phyloP scores from a whole-genome alignment of 2,113 vertebrate species.

The Sebastes fasciatus region DNA sequence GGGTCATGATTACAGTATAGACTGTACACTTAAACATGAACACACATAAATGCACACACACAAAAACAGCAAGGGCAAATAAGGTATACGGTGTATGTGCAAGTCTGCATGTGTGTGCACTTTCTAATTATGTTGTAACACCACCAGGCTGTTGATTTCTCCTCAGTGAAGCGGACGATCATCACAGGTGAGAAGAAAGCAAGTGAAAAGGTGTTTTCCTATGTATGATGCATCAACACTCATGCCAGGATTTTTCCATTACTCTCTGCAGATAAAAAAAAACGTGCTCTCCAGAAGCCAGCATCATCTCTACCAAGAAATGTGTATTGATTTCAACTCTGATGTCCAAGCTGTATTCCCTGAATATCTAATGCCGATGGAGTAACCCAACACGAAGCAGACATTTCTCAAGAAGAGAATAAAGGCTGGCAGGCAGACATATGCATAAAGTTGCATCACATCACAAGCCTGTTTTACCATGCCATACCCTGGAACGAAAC shows the following conservation, averaged over 20 bases:
- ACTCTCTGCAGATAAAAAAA: slow-evolving; percentile 27
- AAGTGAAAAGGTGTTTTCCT: slow-evolving; percentile 45
- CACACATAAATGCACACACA: not conserved
- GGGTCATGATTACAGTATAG: slow-evolving; percentile 56
- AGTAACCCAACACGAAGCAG: slow-evolving; percentile 26
- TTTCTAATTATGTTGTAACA: slow-evolving; percentile 55
- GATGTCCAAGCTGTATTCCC: not conserved
- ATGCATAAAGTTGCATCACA: slow-evolving; percentile 60
- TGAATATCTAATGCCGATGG: slow-evolving; percentile 7
- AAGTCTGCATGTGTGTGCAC: slow-evolving; percentile 11
- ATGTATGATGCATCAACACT: slow-evolving; percentile 48
- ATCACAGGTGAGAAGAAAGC: slow-evolving; percentile 75
- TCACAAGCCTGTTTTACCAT: slow-evolving; percentile 81
- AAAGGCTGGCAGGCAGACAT: slow-evolving; percentile 47
- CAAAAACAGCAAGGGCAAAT: slow-evolving; percentile 7
- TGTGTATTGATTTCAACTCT: slow-evolving; percentile 51
- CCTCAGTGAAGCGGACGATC: slow-evolving; percentile 53
- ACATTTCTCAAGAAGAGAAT: slow-evolving; percentile 1
- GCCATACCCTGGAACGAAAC: slow-evolving; percentile 86
- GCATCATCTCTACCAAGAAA: slow-evolving; percentile 23
- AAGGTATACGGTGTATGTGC: not conserved
- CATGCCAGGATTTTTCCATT: slow-evolving; percentile 56
- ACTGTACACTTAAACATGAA: not conserved
- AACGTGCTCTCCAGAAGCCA: slow-evolving; percentile 47
- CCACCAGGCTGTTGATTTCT: slow-evolving; percentile 33